Conservation (phyloP, 2,888 invertebrate species). For the Oasisia sp. region DNA sequence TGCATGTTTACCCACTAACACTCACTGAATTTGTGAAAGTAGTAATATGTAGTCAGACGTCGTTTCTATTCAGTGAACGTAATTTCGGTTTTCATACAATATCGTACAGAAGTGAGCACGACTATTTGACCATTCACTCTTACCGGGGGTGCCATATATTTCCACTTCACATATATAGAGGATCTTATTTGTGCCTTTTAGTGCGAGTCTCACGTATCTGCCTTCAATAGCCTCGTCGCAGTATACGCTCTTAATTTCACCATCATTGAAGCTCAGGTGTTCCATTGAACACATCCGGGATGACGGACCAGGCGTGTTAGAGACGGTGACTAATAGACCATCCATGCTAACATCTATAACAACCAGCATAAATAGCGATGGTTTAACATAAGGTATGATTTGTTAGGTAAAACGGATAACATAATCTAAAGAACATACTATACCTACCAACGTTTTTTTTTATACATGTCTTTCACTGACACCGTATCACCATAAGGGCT, state of each 20-base stretch:
- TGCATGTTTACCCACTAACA: not conserved
- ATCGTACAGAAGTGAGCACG: not conserved
- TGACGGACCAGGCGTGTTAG: not conserved
- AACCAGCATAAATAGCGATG: not conserved
- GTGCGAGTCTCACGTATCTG: not conserved
- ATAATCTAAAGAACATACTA: not conserved
- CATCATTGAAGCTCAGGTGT: not conserved
- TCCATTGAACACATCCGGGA: not conserved
- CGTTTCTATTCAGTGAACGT: not conserved
- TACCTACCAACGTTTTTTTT: not conserved
- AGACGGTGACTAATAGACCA: not conserved
- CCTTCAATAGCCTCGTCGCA: not conserved
- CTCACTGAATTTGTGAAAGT: not conserved
- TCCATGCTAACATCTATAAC: not conserved
- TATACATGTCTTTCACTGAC: not conserved
- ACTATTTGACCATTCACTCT: not conserved
- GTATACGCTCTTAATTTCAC: not conserved
- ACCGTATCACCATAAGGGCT: not conserved
- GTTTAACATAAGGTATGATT: not conserved
- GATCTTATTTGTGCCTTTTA: not conserved
- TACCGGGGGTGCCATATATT: not conserved
- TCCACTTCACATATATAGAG: not conserved
- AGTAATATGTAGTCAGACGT: not conserved
- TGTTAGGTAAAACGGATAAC: not conserved
- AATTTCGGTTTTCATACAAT: not conserved